Evolutionary conservation across 1,140 invertebrate genomes (phyloP).

Genomic region (Colletes latitarsis): DNA sequence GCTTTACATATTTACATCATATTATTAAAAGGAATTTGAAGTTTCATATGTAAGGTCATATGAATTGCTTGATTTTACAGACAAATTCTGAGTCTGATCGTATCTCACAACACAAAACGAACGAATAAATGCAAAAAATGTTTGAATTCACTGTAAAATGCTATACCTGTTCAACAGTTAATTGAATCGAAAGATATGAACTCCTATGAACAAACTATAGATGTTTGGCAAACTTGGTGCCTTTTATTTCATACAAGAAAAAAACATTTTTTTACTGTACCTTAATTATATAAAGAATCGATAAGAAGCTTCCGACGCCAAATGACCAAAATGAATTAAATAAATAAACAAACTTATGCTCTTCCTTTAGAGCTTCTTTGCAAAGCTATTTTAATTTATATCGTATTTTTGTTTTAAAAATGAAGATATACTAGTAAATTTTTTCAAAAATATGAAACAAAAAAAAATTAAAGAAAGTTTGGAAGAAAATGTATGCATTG

Average conservation of each 20-base stretch:
- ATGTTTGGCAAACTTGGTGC: constrained; percentile 61
- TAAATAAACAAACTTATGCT: constrained; percentile 19
- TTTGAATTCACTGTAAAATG: neutral
- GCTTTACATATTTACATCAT: constrained; percentile 6
- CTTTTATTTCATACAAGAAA: constrained; percentile 63
- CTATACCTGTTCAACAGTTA: constrained; percentile 9
- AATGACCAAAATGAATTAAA: constrained; percentile 38
- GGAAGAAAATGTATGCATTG: constrained; percentile 1
- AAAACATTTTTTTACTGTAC: constrained; percentile 59
- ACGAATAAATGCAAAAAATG: constrained; percentile 3
- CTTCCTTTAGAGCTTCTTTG: constrained; percentile 37
- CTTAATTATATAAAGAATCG: constrained; percentile 47
- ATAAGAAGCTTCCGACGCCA: constrained; percentile 30
- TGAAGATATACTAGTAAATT: neutral
- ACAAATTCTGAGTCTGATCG: constrained; percentile 16
- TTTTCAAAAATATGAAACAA: neutral
- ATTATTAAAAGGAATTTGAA: constrained; percentile 6
- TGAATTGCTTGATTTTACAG: neutral
- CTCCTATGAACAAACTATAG: constrained; percentile 47
- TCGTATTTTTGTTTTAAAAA: constrained; percentile 17
- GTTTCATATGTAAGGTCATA: constrained; percentile 9
- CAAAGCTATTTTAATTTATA: constrained; percentile 22
- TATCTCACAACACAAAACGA: constrained; percentile 6
- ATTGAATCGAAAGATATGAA: constrained; percentile 25
- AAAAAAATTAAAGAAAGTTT: neutral